phyloP scores from a whole-genome alignment of 2,888 invertebrate species.

The Leucophora obtusa region DNA sequence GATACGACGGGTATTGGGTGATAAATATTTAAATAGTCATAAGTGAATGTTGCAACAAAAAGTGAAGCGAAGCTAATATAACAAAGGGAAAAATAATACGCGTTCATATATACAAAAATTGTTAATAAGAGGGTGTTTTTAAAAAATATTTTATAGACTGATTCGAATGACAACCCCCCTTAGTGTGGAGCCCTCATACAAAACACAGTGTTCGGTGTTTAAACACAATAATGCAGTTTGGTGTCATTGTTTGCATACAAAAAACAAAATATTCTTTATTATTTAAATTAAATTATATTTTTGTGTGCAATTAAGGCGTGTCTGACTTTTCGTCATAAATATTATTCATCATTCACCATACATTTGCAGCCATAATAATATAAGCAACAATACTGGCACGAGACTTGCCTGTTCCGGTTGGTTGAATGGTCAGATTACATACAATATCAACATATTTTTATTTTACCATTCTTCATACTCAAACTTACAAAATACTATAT shows the following conservation, averaged over 20 bases:
- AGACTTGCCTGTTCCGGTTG: conserved; percentile 50
- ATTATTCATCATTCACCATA: conserved; percentile 16
- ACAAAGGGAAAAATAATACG: conserved; percentile 2
- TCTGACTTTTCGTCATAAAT: conserved; percentile 42
- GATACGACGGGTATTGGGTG: conserved; percentile 46
- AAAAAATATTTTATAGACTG: conserved; percentile 28
- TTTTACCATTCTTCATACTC: conserved; percentile 13
- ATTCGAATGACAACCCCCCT: conserved; percentile 22
- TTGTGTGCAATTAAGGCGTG: conserved; percentile 63
- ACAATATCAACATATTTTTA: conserved; percentile 15
- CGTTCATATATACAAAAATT: conserved; percentile 3
- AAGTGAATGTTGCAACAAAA: conserved; percentile 54
- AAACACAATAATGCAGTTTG: conserved; percentile 55
- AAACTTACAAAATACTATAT: background rate
- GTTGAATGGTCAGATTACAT: conserved; percentile 24
- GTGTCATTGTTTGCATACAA: conserved; percentile 49
- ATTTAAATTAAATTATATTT: conserved; percentile 64
- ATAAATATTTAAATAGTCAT: conserved; percentile 59
- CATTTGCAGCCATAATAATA: conserved; percentile 8
- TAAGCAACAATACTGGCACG: conserved; percentile 37
- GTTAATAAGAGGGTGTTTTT: conserved; percentile 8
- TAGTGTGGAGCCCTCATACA: background rate
- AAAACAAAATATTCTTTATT: conserved; percentile 35
- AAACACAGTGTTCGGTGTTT: conserved; percentile 27
- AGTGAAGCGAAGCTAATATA: conserved; percentile 54